phyloP scores from a whole-genome alignment of 2,888 invertebrate genomes.

The Hecatera dysodea region DNA sequence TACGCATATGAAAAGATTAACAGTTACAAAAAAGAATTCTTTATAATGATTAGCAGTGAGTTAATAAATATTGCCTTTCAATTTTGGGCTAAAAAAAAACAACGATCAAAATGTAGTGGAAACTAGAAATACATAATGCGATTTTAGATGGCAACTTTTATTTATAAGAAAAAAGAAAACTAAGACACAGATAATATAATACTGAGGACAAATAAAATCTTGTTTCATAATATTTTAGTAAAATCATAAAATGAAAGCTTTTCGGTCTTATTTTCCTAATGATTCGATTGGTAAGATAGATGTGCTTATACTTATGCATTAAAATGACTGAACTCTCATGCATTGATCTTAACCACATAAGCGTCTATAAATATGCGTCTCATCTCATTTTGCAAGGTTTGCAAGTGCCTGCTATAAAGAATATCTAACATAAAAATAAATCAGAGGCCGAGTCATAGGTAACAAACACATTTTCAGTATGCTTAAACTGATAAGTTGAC shows the following conservation, averaged over 20 bases:
- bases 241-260: slow-evolving; percentile 32
- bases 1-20: neutral
- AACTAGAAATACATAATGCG: neutral
- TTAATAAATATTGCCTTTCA: neutral
- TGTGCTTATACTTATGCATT: slow-evolving; percentile 6
- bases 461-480: neutral
- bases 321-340: slow-evolving; percentile 3
- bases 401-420: neutral
- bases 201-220: neutral
- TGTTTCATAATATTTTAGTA: slow-evolving; percentile 23
- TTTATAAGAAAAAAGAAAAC: too few relatives aligned
- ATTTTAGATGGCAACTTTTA: slow-evolving; percentile 17
- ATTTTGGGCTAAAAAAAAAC: too few relatives aligned
- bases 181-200: too few relatives aligned
- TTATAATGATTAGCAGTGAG: neutral
- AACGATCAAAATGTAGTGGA: slow-evolving; percentile 1
- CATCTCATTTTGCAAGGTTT: slow-evolving; percentile 28
- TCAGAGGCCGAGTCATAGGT: neutral
- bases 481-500: neutral
- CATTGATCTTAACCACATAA: too few relatives aligned
- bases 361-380: neutral
- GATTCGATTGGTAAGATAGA: slow-evolving; percentile 38
- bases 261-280: slow-evolving; percentile 45
- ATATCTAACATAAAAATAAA: slow-evolving; percentile 4
- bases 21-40: too few relatives aligned